Evolutionary conservation across 2,797 vertebrate genomes (phyloP).

Genomic region (Tragopan temminckii): DNA sequence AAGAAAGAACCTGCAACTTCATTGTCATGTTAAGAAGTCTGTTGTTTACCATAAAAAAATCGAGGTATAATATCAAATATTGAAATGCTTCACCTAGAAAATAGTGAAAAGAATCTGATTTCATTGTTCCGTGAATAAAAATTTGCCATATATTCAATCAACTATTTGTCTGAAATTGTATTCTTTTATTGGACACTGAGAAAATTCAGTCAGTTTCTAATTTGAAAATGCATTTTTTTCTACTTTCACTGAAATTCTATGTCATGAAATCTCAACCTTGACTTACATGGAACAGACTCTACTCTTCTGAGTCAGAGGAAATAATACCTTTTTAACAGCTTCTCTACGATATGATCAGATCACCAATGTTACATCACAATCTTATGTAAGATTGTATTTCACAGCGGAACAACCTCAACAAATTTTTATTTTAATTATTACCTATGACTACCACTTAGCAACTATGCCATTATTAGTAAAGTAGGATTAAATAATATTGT

Average conservation of each 20-base stretch:
- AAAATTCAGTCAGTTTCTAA: neutral
- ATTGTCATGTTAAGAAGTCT: neutral
- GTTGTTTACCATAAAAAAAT: neutral
- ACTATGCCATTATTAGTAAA: conserved; percentile 60
- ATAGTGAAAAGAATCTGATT: neutral
- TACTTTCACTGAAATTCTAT: neutral
- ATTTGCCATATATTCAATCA: neutral
- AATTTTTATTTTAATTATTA: conserved; percentile 53
- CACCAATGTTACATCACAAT: neutral
- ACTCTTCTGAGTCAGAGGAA: neutral
- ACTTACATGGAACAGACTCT: neutral
- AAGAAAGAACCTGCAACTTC: neutral
- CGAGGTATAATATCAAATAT: neutral
- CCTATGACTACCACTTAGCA: conserved; percentile 37
- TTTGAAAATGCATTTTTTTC: neutral
- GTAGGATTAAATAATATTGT: conserved; percentile 44
- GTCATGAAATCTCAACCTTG: neutral
- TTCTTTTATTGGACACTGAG: neutral
- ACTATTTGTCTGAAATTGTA: neutral
- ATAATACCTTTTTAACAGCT: neutral
- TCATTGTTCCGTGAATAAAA: neutral
- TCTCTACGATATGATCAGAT: neutral
- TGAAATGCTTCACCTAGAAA: neutral
- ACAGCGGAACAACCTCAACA: conserved; percentile 11
- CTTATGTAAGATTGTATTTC: conserved; percentile 48